Conservation (phyloP, 2,113 vertebrate species). For the Haliaeetus leucogaster region DNA sequence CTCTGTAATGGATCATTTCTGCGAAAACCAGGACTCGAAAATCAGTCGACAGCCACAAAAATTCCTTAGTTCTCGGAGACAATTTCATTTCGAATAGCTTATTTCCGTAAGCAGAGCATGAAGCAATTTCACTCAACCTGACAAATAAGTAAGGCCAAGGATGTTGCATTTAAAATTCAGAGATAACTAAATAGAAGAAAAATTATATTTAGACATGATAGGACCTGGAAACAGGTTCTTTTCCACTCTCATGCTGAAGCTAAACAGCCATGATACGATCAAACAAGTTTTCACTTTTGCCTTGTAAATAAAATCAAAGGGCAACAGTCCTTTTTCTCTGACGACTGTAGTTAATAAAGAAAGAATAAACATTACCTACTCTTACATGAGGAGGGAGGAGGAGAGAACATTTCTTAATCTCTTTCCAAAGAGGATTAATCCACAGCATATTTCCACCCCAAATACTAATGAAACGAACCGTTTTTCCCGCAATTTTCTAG, state of each 20-base stretch:
- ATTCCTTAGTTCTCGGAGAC: neutral
- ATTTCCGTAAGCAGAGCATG: constrained; percentile 47
- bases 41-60: neutral
- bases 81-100: constrained; percentile 51
- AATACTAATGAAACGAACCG: neutral
- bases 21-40: constrained; percentile 9
- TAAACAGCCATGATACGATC: constrained; percentile 46
- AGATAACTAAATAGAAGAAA: constrained; percentile 48
- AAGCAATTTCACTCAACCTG: constrained; percentile 59
- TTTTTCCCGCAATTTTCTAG: neutral
- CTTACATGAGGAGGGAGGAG: neutral
- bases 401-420: constrained; percentile 33
- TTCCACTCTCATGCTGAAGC: neutral
- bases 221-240: constrained; percentile 16
- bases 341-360: constrained; percentile 56
- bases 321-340: constrained; percentile 55
- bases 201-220: constrained; percentile 17
- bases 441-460: constrained; percentile 9
- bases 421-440: constrained; percentile 51
- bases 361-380: constrained; percentile 47
- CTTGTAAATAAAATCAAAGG: constrained; percentile 60
- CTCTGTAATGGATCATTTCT: neutral
- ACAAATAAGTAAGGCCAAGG: constrained; percentile 57
- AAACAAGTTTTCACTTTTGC: constrained; percentile 45
- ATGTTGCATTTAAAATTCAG: constrained; percentile 49